phyloP scores from a whole-genome alignment of 2,888 invertebrate species.

The Diarsia brunnea region DNA sequence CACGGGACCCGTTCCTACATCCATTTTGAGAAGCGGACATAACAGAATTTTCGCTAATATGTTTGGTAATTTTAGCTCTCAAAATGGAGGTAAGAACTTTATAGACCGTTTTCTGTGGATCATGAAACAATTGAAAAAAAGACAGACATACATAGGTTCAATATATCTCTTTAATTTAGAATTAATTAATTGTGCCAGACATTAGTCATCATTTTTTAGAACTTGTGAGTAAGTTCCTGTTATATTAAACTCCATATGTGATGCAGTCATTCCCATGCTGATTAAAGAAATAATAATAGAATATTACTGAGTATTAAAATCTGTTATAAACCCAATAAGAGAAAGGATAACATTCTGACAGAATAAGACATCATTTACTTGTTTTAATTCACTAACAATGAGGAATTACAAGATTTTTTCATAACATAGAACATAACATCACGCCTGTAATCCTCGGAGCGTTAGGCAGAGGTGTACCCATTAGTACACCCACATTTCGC shows the following conservation, averaged over 20 bases:
- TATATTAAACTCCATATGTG: neutral
- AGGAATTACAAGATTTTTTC: neutral
- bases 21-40: no score
- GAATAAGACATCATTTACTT: slow-evolving; percentile 11
- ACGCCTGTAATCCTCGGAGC: no score
- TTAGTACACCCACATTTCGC: no score
- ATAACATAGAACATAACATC: no score
- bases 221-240: slow-evolving; percentile 18
- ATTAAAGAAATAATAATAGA: slow-evolving; percentile 19
- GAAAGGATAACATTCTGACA: slow-evolving; percentile 2
- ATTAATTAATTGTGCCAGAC: neutral
- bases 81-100: no score
- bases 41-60: no score
- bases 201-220: slow-evolving; percentile 33
- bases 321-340: neutral
- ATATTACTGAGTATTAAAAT: neutral
- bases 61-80: no score
- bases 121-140: neutral
- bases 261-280: slow-evolving; percentile 18
- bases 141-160: neutral
- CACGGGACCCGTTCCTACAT: no score
- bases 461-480: no score
- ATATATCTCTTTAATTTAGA: neutral
- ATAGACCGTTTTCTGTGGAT: no score
- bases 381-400: neutral